These are phyloP conservation scores for Aradus depressus DNA, from an alignment of 2,888 invertebrate genomes.

Conservation along the genomic window DNA sequence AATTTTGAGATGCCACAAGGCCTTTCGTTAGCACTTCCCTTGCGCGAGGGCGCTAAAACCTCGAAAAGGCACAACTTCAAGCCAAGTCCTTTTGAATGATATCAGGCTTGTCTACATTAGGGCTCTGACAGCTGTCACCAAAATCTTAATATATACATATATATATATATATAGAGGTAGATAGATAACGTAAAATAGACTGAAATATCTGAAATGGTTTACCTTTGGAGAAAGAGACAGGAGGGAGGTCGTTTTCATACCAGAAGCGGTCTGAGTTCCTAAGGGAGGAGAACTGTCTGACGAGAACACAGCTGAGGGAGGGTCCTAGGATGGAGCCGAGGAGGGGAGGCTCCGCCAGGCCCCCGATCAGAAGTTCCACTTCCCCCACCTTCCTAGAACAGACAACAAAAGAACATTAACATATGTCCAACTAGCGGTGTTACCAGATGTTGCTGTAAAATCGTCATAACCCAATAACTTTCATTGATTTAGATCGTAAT, in stretches of 20 bases:
- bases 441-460: neutral
- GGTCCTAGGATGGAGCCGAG: slow-evolving; percentile 76
- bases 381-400: slow-evolving; percentile 51
- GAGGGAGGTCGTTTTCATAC: slow-evolving; percentile 90
- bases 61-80: too few species aligned
- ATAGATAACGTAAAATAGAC: neutral
- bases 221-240: slow-evolving; percentile 59
- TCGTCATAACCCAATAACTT: too few species aligned
- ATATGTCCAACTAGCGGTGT: neutral
- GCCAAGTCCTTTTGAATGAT: too few species aligned
- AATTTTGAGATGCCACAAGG: too few species aligned
- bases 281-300: slow-evolving; percentile 67
- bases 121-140: too few species aligned
- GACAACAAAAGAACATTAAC: neutral
- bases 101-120: too few species aligned
- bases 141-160: neutral
- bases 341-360: slow-evolving; percentile 64
- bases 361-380: slow-evolving; percentile 74
- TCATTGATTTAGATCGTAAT: too few species aligned
- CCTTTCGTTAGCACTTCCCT: too few species aligned
- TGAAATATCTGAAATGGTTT: slow-evolving; percentile 15
- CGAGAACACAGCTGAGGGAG: slow-evolving; percentile 77
- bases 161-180: neutral
- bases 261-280: slow-evolving; percentile 85
- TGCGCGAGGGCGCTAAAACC: too few species aligned